A percentile compares a stretch with the other conserved stretches of the same genome.
phyloP scores from a whole-genome alignment of 2,797 vertebrate species.

The Taeniopygia guttata region DNA sequence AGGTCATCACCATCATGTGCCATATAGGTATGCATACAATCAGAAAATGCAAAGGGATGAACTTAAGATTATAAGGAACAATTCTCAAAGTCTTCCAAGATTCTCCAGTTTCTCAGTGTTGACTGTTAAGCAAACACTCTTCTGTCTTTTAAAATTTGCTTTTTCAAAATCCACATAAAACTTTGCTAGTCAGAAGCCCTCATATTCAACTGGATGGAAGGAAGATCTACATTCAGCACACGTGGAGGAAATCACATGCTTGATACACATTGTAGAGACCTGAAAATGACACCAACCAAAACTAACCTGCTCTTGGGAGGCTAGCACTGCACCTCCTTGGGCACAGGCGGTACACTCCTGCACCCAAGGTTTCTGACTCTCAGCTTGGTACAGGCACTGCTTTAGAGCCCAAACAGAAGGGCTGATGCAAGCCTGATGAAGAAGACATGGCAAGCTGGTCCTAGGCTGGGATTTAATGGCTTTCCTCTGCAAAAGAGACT shows the following conservation, averaged over 20 bases:
- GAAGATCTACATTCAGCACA: neutral
- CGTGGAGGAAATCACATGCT: neutral
- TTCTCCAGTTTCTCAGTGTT: neutral
- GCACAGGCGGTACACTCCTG: neutral
- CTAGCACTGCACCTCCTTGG: neutral
- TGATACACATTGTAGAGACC: fast-evolving
- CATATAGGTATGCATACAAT: neutral
- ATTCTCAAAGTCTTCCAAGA: neutral
- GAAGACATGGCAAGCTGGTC: neutral
- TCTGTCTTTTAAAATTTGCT: neutral
- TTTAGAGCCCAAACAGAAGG: neutral
- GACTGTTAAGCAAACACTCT: neutral
- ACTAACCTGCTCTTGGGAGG: neutral
- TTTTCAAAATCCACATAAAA: neutral
- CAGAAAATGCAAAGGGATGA: neutral
- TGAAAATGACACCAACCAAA: neutral
- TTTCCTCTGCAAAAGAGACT: neutral
- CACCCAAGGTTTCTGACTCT: neutral
- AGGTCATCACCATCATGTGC: neutral
- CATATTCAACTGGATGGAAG: fast-evolving
- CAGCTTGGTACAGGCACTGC: neutral
- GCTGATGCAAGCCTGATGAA: neutral
- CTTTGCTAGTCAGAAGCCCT: neutral
- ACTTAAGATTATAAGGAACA: neutral
- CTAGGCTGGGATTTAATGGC: neutral